These are phyloP conservation scores for Casuarius casuarius DNA, from an alignment of 2,113 vertebrate genomes.

Conservation along the genomic window DNA sequence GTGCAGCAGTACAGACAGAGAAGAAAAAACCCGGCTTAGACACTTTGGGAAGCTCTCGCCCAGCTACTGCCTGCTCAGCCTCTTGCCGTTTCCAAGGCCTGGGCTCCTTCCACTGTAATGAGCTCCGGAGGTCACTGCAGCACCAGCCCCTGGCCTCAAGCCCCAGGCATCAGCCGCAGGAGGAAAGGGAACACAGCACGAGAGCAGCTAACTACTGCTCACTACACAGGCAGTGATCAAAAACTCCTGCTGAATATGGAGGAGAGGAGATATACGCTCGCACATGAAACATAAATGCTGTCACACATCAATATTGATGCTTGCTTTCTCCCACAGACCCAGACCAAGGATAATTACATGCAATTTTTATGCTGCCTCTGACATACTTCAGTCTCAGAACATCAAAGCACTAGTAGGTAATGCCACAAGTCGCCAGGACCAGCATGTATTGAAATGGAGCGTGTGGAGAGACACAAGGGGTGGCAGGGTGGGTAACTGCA, in stretches of 20 bases:
- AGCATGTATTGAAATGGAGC: conserved; percentile 23
- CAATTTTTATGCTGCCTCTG: conserved; percentile 57
- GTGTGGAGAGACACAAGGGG: neutral
- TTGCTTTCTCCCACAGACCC: conserved; percentile 45
- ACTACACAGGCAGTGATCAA: conserved; percentile 25
- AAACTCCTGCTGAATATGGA: conserved; percentile 10
- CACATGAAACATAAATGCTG: conserved; percentile 64
- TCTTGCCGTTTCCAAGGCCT: neutral
- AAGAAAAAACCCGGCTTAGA: neutral
- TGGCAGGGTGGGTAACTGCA: neutral
- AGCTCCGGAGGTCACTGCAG: neutral
- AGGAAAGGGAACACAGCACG: neutral
- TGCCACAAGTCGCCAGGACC: conserved; percentile 4
- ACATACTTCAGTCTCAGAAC: conserved; percentile 41
- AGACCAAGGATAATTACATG: conserved; percentile 61
- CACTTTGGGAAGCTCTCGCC: neutral
- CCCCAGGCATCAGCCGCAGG: neutral
- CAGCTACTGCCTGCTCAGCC: rapidly evolving
- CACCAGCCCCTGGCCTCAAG: neutral
- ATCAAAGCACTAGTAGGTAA: conserved; percentile 36
- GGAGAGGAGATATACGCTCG: neutral
- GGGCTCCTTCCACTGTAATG: neutral
- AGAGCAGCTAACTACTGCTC: neutral
- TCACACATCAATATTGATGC: conserved; percentile 68
- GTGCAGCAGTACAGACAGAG: neutral